Base-by-base conservation (phyloP, 2,113 vertebrate species). In the Cinclus cinclus region DNA sequence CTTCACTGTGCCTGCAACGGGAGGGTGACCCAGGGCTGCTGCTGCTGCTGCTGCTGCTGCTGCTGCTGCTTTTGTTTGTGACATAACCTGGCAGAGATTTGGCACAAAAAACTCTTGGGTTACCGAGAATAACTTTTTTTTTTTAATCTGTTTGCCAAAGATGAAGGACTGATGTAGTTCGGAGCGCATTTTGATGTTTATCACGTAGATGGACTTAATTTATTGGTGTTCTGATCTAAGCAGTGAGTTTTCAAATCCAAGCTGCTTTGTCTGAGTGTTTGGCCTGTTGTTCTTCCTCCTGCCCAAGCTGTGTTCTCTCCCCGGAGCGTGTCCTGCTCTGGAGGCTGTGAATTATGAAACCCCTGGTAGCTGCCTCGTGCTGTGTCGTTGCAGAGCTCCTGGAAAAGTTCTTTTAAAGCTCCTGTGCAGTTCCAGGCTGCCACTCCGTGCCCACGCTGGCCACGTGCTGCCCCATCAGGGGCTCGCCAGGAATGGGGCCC, bases 381-480 rank as follows among this genome's bases (percentile, higher is more conserved):
- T 59, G 39, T 15, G 21, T 21, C 41, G 9, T 6, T n/a, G 53
- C 82, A 41, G 71, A 3, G 22, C 14, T 75, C 41, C 55, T 23
- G 22, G 73, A 78, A 58, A 42, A 50, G 5, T 42, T 69, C 19
- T 8, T 21, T 3, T 0, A 1, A 21, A 63, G 62, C n/a, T 58
- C 6, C 7, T 28, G 6, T 35, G 67, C 39, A 7, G 1, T 58
- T 15, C 16, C n/a, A 14, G 55, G 1, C 9, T 46, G 20, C 5
- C 13, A 7, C 24, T 7, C 91, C 3, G 0, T 20, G 18, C 47
- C 39, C 14, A 4, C 42, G 1, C 8, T 6, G 5, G 59, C 47
- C 75, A 10, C 0, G 0, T 1, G 10, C 71, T 44, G 0, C 37
- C 71, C 49, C 42, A 2, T 21, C 6, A 47, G 56, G 68, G 71